Conservation (phyloP, 2,888 invertebrate species). For the Xestia sexstrigata region DNA sequence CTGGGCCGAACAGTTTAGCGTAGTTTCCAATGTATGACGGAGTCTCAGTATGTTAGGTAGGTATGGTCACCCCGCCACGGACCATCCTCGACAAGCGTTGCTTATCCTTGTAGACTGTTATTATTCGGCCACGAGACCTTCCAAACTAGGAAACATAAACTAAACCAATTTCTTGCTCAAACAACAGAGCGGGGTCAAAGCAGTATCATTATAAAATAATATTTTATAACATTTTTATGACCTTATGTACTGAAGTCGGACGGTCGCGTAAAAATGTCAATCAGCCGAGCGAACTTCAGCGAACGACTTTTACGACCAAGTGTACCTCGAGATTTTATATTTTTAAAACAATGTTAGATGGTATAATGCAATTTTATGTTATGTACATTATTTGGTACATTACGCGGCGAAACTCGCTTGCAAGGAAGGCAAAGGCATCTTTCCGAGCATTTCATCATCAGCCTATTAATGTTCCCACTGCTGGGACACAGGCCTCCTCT, state of each 20-base stretch:
- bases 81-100: too few relatives aligned
- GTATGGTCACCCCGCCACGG: too few relatives aligned
- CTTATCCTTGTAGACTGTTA: too few relatives aligned
- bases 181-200: conserved; percentile 18
- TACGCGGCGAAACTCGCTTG: neutral
- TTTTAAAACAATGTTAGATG: conserved; percentile 12
- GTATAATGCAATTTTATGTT: conserved; percentile 12
- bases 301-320: conserved; percentile 36
- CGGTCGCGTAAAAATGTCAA: conserved; percentile 60
- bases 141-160: neutral
- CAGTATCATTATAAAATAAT: conserved; percentile 60
- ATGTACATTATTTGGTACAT: neutral
- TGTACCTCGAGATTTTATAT: conserved; percentile 26
- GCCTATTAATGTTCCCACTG: too few relatives aligned
- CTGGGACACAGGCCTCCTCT: too few relatives aligned
- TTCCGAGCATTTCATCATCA: too few relatives aligned
- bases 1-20: too few relatives aligned
- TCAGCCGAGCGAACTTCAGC: conserved; percentile 37
- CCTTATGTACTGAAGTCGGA: conserved; percentile 31
- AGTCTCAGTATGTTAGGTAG: too few relatives aligned
- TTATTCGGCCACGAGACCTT: neutral
- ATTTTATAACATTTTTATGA: conserved; percentile 51
- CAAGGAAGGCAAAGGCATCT: neutral
- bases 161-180: conserved; percentile 26
- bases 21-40: too few relatives aligned